These are phyloP conservation scores for silkworm (Bombyx mori) DNA, from an alignment of 1,140 invertebrate species.

Conservation along the genomic window ASM3026992v2 NC_085115.1:9793501-9794000, in stretches of 20 bases:
- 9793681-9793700: neutral
- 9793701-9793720: neutral
- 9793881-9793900: constrained; percentile 4
- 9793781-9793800: constrained; percentile 84
- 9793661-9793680: neutral
- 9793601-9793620: no score
- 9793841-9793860: constrained; percentile 86
- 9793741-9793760: constrained; percentile 28
- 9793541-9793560: no score
- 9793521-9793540: no score
- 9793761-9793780: constrained; percentile 75
- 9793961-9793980: no score
- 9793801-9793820: constrained; percentile 81
- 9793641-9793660: no score
- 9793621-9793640: no score
- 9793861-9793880: constrained; percentile 78
- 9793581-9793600: no score
- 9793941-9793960: no score
- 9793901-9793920: neutral
- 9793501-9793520: no score
- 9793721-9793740: constrained; percentile 4
- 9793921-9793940: neutral
- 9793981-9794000: no score
- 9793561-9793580: no score
- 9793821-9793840: constrained; percentile 79